Percentiles rank a stretch among this genome's conserved stretches.
Evolutionary conservation across 1,140 invertebrate species (phyloP).

Genomic region (Drosophila subpulchrella): DNA sequence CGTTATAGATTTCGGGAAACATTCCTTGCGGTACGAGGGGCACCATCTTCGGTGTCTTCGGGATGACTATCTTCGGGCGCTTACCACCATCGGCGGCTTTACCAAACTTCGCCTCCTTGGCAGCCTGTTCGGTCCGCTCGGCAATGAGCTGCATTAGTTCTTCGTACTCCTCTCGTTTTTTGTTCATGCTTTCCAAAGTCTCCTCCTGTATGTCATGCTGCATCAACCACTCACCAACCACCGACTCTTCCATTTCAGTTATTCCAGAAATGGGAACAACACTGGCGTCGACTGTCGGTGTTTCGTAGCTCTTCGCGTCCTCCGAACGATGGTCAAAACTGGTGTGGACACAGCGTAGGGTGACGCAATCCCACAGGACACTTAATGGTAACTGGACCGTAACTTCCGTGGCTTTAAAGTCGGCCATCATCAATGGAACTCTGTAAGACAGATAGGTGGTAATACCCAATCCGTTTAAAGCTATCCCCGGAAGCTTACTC

Average conservation of each 20-base stretch:
- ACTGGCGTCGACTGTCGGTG: background rate
- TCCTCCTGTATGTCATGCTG: conserved; percentile 62
- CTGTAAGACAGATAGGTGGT: conserved; percentile 9
- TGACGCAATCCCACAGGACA: conserved; percentile 58
- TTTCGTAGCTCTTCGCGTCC: conserved; percentile 57
- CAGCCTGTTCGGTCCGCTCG: conserved; percentile 32
- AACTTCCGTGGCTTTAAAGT: conserved; percentile 9
- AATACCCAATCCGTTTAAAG: background rate
- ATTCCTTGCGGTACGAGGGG: conserved; percentile 30
- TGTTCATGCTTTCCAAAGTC: conserved; percentile 24
- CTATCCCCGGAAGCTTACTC: conserved; percentile 42
- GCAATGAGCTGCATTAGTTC: conserved; percentile 40
- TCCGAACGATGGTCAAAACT: conserved; percentile 58
- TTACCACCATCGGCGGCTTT: conserved; percentile 3
- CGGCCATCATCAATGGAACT: conserved; percentile 44
- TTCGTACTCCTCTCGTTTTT: conserved; percentile 42
- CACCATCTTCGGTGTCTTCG: conserved; percentile 54
- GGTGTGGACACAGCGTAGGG: conserved; percentile 63
- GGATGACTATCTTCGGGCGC: conserved; percentile 5
- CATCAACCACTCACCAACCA: conserved; percentile 60
- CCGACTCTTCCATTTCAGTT: conserved; percentile 44
- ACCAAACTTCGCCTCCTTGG: conserved; percentile 25
- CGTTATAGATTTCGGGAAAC: conserved; percentile 42
- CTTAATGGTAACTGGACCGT: conserved; percentile 52
- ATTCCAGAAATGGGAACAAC: conserved; percentile 41